Evolutionary conservation across 35 echinoderm and acorn worm species (phyloP), one percentile per base, ranked within the genome.

Genomic region (Lytechinus variegatus): DNA sequence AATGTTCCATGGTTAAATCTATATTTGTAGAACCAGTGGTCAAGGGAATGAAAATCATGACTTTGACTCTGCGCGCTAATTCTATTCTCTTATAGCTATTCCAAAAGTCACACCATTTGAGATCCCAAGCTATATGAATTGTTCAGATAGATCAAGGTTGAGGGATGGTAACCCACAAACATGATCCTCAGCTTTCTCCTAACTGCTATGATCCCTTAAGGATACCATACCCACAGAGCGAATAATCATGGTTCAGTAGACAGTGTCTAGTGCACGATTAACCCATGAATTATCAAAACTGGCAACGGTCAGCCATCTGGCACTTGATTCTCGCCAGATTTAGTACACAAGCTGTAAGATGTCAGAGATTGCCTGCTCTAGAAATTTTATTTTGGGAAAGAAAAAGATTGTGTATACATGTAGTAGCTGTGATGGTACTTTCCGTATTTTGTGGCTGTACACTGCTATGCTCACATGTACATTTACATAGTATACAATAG

Each of bases 241-340:
- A 24, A 79, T 79, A 79, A 79, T 79, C 66, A 79, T n/a, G 66
- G 66, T 79, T 79, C 66, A n/a, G 16, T 79, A 79, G 66, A 79
- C 66, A 79, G 66, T 24, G 66, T 16, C 66, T 79, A 79, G 66
- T 79, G 66, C 66, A 79, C 66, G 66, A 79, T 79, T 79, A 79
- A 79, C 66, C 66, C 66, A 79, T 79, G 66, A 79, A 79, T 79
- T 79, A 79, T 79, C 66, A n/a, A 79, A 79, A 79, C 66, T 79
- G 66, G 66, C 66, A 79, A 24, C 66, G 66, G 66, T 24, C 66
- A 79, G 66, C 66, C 66, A 79, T 79, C 66, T 79, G 66, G 66
- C 19, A 24, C 3, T 8, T 16, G 66, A 7, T 16, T 24, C 66
- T 24, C 5, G 6, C 12, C 66, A 79, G 66, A 79, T 79, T 79